Base-by-base conservation (phyloP, 2,797 vertebrate species). In the Sebastolobus altivelis region DNA sequence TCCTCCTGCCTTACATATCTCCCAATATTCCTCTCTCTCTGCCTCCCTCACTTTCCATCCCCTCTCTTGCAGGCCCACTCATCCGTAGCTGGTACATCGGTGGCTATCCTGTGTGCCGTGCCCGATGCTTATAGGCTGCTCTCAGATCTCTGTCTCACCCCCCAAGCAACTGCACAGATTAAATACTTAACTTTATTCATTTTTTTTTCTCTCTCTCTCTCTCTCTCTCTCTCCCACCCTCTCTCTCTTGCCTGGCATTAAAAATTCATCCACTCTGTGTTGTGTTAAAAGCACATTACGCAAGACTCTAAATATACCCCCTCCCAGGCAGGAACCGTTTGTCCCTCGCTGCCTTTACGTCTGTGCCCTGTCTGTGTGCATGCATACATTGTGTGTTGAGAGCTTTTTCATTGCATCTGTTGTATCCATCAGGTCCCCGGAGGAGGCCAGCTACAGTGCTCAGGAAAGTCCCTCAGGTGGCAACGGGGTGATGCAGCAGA, bases 251-350 rank as follows among this genome's bases (percentile, higher is more conserved):
- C 79, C 80, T 79, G 66, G 93, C 91, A 94, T 95, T 93, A 95
- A 95, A 95, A 94, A 92, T 95, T 93, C 89, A 96, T 96, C 90
- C 91, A 93, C 92, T 95, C 89, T 90, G 86, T 92, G 92, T 93
- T 93, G 92, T 93, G 91, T 94, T 95, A 94, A 95, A 95, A 96
- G 93, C 93, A 94, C 88, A 92, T 96, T 96, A 95, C 89, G 88
- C 94, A 96, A 96, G 84, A 88, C 85, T 93, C 95, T 94, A 94
- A 95, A 95, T 95, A 93, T 95, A 92, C 89, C 87, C 79, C 90
- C 86, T 89, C 73, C 83, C 81, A 84, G 87, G 80, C 88, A 83
- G 87, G 75, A 91, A 86, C 78, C 37, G 14, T 77, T 86, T 91
- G 90, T 93, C 90, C 90, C 88, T 78, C 25, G 20, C 75, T 89